These are phyloP conservation scores for Gadus macrocephalus DNA, from an alignment of 2,113 vertebrate species.

Conservation along the genomic window DNA sequence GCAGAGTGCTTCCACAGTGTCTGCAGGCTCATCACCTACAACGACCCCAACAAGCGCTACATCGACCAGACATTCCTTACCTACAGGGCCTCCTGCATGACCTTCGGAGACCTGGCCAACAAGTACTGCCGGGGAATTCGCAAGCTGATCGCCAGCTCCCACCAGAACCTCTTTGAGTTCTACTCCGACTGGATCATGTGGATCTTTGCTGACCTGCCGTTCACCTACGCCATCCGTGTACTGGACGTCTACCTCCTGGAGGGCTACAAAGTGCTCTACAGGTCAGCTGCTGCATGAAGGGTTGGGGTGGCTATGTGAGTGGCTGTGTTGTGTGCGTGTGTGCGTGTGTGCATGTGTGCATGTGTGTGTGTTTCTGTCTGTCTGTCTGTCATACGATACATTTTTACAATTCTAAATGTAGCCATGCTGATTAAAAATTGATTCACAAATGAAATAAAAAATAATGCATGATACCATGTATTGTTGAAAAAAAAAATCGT, in stretches of 20 bases:
- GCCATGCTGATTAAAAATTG: too few relatives aligned
- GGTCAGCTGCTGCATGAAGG: constrained; percentile 37
- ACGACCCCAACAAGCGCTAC: constrained; percentile 75
- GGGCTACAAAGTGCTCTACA: constrained; percentile 86
- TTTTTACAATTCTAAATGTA: too few relatives aligned
- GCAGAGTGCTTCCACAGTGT: constrained; percentile 81
- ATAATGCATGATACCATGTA: too few relatives aligned
- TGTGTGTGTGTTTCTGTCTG: too few relatives aligned
- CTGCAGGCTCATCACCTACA: constrained; percentile 76
- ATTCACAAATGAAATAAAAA: too few relatives aligned
- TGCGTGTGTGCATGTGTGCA: too few relatives aligned
- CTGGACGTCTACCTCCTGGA: constrained; percentile 83
- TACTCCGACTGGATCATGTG: constrained; percentile 86
- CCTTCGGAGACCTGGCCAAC: constrained; percentile 84
- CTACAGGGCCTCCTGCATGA: constrained; percentile 82
- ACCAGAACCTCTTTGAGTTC: constrained; percentile 81
- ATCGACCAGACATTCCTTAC: constrained; percentile 82
- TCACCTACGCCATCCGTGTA: constrained; percentile 77
- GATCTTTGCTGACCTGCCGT: constrained; percentile 84
- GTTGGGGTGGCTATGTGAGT: not conserved
- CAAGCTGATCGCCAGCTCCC: constrained; percentile 76
- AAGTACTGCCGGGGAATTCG: constrained; percentile 82
- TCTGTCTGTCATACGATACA: too few relatives aligned
- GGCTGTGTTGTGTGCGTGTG: not conserved
- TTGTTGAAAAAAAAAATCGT: not conserved